Evolutionary conservation across 2,888 invertebrate genomes (phyloP), one percentile per base, ranked within the genome.

Genomic region (Perizoma flavofasciatum): DNA sequence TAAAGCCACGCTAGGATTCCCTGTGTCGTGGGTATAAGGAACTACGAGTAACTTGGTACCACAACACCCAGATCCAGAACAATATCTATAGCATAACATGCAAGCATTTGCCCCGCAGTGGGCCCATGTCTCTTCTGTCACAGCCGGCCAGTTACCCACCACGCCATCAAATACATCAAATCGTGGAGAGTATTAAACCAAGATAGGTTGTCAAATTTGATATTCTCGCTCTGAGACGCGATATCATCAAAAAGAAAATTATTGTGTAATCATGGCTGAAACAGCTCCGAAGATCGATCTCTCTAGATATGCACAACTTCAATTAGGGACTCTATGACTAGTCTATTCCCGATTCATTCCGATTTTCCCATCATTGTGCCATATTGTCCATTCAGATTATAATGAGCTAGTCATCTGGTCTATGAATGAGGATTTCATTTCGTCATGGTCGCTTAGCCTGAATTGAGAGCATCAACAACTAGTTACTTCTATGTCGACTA

Each of bases 311-410:
- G 49, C 37, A 33, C 47, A 59, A 58, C 40, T 54, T 59, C 39
- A 53, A 61, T 61, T 44, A 53, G 37, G 48, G 22, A 39, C 9
- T 57, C 40, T 44, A 39, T 54, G 9, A 34, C 49, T 51, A 49
- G 34, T 59, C 56, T 47, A 65, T 55, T 46, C 50, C 32, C 35
- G 49, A 50, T 61, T 55, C 47, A 67, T 59, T 54, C 58, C 55
- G 65, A 61, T 66, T 65, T 66, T 64, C 68, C 62, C 67, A 72
- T 70, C 68, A 70, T 64, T 66, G 68, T 66, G 59, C 56, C 53
- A 66, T 67, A 67, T 63, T 53, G 49, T 56, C 67, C 65, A 70
- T 69, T 68, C 69, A 66, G 59, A 73, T 72, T 70, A 66, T 72
- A 74, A 70, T 62, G 65, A 68, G 61, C 44, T 66, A 61, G 65